Base-by-base conservation (phyloP, 2,888 invertebrate species). In the Hydroisotoma schaefferi region DNA sequence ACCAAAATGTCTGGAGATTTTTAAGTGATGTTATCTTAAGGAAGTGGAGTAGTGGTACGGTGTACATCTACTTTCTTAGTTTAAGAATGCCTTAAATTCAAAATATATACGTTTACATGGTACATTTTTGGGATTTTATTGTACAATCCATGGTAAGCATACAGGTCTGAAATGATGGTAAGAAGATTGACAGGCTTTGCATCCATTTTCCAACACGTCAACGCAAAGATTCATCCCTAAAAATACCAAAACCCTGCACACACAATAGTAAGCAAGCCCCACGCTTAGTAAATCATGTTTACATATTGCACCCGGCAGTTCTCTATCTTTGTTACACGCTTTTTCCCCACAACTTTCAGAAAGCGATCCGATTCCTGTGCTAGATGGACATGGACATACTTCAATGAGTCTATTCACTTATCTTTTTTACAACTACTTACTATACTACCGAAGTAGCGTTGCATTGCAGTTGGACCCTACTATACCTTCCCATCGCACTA, bases 221-320 rank as follows among this genome's bases (percentile, higher is more conserved):
- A 52, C 52, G 37, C n/a, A n/a, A n/a, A n/a, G n/a, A n/a, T n/a
- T 22, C 52, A 29, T 52, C 37, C 46, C 6, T 8, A 46, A 10
- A 18, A 10, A 46, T 10, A 10, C 18, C 3, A 46, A 46, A 23
- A 46, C 20, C 46, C 25, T 23, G 20, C 6, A 6, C 43, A 15
- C 43, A 15, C 20, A 33, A 33, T 8, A 15, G n/a, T 10, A 40
- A 18, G 20, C 40, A 40, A 40, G n/a, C 15, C 40, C 40, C 5
- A 40, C 20, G 23, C 25, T 46, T 46, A 46, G 46, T 46, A 49
- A 52, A 52, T 52, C 52, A 52, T 52, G 52, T 52, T 52, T 52
- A 52, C 52, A 52, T 52, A 52, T 52, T 33, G 52, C 52, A 52
- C 52, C 52, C 52, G 52, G 52, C 10, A 12, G 10, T 33, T 33